Percentiles rank a stretch among this genome's conserved stretches.
These are phyloP conservation scores for Esox lucius DNA, from an alignment of 2,797 vertebrate genomes.

Conservation along the genomic window DNA sequence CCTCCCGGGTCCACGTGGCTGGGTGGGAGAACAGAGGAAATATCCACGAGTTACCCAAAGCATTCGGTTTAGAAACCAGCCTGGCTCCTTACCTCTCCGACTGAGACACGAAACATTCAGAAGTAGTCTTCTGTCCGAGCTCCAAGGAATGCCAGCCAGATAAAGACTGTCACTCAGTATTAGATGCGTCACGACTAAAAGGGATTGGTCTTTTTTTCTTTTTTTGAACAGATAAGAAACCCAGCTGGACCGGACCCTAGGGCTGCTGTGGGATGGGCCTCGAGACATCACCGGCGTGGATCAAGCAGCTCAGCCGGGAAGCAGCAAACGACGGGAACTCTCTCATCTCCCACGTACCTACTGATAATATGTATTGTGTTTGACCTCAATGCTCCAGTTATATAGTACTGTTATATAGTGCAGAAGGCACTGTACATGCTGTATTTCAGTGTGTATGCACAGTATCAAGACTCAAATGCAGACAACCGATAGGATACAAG, in stretches of 20 bases:
- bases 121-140: background rate
- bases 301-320: background rate
- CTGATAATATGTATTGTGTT: background rate
- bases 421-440: background rate
- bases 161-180: constrained; percentile 20
- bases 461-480: background rate
- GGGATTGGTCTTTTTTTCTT: background rate
- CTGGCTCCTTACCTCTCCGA: background rate
- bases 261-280: background rate
- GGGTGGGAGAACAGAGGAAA: too few species aligned
- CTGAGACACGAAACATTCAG: background rate
- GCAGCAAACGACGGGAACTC: background rate
- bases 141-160: constrained; percentile 17
- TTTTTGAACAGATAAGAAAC: background rate
- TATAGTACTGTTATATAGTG: background rate
- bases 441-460: background rate
- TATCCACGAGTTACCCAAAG: too few species aligned
- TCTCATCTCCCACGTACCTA: background rate
- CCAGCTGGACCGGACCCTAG: background rate
- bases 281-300: background rate
- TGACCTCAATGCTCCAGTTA: background rate
- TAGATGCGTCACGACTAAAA: background rate
- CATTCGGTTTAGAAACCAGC: background rate
- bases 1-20: too few species aligned
- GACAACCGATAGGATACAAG: background rate